Conservation (phyloP, 1,140 invertebrate species). For the Cotesia vestalis region DNA sequence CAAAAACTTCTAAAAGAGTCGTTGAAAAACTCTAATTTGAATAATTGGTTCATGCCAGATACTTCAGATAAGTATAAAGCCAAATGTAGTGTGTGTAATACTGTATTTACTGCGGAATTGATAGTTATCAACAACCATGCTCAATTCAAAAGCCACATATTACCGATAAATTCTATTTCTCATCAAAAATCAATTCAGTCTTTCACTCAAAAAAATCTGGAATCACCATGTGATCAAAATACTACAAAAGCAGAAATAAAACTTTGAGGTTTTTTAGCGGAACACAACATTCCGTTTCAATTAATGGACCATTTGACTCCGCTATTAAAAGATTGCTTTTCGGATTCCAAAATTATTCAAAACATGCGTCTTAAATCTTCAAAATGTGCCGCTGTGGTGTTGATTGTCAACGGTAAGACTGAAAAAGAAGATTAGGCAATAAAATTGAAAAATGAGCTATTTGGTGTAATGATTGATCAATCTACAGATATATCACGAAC, state of each 20-base stretch:
- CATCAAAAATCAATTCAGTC: conserved; percentile 7
- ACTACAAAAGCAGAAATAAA: conserved; percentile 19
- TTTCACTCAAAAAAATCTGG: neutral
- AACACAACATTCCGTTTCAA: conserved; percentile 20
- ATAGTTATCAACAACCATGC: conserved; percentile 1
- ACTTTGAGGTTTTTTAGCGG: conserved; percentile 17
- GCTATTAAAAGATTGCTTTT: conserved; percentile 14
- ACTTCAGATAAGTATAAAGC: neutral
- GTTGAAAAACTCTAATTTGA: conserved; percentile 5
- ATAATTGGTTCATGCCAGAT: conserved; percentile 10
- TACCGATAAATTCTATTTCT: neutral
- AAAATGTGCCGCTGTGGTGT: conserved; percentile 10
- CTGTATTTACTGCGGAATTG: conserved; percentile 2
- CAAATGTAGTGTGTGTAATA: conserved; percentile 7
- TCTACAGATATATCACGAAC: too few relatives aligned
- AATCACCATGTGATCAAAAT: neutral
- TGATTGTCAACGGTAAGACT: neutral
- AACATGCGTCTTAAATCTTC: neutral
- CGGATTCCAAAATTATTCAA: conserved; percentile 11
- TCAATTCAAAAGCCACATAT: neutral
- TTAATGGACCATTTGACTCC: neutral
- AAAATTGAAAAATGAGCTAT: too few relatives aligned
- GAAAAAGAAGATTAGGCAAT: neutral
- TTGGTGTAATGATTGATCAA: too few relatives aligned
- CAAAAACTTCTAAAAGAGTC: conserved; percentile 6